Evolutionary conservation across 2,797 vertebrate species (phyloP).

Genomic region (Garrulus glandarius): DNA sequence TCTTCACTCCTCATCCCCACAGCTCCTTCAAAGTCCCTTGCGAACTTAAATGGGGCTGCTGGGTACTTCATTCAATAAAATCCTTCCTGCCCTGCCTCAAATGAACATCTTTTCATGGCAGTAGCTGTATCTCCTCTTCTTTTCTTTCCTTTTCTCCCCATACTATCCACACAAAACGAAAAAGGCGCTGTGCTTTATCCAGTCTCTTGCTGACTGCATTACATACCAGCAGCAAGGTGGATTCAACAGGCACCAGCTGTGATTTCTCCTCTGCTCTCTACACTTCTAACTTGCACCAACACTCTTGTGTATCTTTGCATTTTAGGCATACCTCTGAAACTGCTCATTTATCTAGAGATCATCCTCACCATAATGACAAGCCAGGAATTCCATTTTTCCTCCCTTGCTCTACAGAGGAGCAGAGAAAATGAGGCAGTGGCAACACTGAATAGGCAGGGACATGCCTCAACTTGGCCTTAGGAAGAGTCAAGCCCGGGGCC

Average conservation of each 20-base stretch:
- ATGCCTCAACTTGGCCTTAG: neutral
- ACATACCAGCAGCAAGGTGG: fast-evolving
- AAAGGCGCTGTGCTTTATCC: neutral
- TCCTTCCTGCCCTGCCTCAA: neutral
- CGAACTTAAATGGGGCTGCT: neutral
- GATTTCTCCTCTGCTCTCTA: neutral
- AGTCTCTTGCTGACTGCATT: neutral
- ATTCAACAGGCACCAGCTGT: neutral
- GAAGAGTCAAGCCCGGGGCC: neutral
- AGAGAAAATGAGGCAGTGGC: neutral
- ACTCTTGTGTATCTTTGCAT: neutral
- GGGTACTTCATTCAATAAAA: neutral
- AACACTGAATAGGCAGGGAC: neutral
- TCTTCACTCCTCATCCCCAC: neutral
- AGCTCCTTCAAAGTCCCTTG: neutral
- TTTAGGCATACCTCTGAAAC: neutral
- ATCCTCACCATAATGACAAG: neutral
- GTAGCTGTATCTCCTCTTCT: fast-evolving
- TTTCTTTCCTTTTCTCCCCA: neutral
- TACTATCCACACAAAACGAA: neutral
- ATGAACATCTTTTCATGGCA: neutral
- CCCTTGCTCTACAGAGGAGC: neutral
- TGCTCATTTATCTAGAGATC: neutral
- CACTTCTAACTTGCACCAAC: neutral
- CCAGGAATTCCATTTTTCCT: neutral